A percentile compares a stretch with the other conserved stretches of the same genome.
These are phyloP conservation scores for Mesorhabditis spiculigera DNA, from an alignment of 2,888 invertebrate species.

Conservation along the genomic window DNA sequence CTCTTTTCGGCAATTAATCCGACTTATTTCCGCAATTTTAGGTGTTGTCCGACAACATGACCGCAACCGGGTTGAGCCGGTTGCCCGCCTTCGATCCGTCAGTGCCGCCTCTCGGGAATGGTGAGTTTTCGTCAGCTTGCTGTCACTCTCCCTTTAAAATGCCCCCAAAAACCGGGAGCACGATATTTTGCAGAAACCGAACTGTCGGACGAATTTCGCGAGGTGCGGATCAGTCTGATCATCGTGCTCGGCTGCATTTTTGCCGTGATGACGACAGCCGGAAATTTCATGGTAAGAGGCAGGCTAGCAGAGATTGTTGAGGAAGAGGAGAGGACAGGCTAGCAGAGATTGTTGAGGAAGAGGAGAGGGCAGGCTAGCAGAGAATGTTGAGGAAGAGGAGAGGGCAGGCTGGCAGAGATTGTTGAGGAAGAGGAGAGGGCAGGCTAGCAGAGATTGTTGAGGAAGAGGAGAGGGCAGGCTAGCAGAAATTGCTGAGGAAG, in stretches of 20 bases:
- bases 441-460: too few species aligned
- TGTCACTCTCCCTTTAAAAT: too few species aligned
- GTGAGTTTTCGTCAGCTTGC: not conserved
- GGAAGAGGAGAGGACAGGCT: not conserved
- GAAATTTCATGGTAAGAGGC: constrained; percentile 48
- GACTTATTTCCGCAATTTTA: too few species aligned
- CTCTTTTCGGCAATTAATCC: too few species aligned
- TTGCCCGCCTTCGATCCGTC: not conserved
- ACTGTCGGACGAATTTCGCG: not conserved
- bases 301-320: not conserved
- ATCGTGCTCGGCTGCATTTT: constrained; percentile 48
- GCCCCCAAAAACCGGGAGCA: too few species aligned
- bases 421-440: too few species aligned
- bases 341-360: not conserved
- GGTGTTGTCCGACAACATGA: too few species aligned
- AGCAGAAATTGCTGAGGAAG: too few species aligned
- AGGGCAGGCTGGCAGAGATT: not conserved
- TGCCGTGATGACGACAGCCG: constrained; percentile 49
- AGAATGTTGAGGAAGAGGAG: not conserved
- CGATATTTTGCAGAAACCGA: too few species aligned
- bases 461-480: too few species aligned
- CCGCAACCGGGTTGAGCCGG: not conserved
- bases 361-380: not conserved
- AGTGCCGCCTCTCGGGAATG: constrained; percentile 9
- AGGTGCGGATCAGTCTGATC: constrained; percentile 15